Conservation (phyloP, 1,140 invertebrate genomes). For the Platyscapa corneri region DNA sequence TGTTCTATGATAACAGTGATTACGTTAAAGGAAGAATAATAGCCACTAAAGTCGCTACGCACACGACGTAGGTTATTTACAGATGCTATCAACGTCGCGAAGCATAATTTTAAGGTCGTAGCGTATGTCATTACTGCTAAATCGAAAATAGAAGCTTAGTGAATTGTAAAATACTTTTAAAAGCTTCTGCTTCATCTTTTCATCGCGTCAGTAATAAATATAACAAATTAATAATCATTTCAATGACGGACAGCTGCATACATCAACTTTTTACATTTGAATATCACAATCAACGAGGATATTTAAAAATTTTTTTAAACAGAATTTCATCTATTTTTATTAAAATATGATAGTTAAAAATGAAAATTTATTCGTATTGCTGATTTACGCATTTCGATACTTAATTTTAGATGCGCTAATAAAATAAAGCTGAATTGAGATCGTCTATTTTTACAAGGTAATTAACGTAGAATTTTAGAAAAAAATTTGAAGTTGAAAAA, state of each 20-base stretch:
- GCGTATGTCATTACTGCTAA: conserved; percentile 31
- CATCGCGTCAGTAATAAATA: background rate
- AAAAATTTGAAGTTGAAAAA: too few species aligned
- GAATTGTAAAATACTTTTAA: conserved; percentile 30
- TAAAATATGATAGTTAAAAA: too few species aligned
- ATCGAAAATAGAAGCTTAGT: conserved; percentile 42
- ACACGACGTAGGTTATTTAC: conserved; percentile 42
- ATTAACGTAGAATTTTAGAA: too few species aligned
- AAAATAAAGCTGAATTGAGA: too few species aligned
- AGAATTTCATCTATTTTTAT: too few species aligned
- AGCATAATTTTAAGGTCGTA: conserved; percentile 43
- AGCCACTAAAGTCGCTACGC: conserved; percentile 45
- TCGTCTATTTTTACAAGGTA: too few species aligned
- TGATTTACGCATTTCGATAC: too few species aligned
- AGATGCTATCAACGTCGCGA: conserved; percentile 32
- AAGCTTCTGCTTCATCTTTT: conserved; percentile 4
- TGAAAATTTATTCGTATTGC: too few species aligned
- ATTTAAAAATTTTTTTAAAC: too few species aligned
- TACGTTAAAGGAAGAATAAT: conserved; percentile 49
- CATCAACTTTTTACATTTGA: background rate
- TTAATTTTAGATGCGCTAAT: too few species aligned
- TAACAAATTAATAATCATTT: background rate
- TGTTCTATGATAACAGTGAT: conserved; percentile 36
- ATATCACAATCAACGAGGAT: too few species aligned
- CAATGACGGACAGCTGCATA: background rate